Percentiles rank a stretch among this genome's conserved stretches.
Evolutionary conservation across 1,140 invertebrate genomes (phyloP).

Genomic region (Teleogryllus occipitalis): DNA sequence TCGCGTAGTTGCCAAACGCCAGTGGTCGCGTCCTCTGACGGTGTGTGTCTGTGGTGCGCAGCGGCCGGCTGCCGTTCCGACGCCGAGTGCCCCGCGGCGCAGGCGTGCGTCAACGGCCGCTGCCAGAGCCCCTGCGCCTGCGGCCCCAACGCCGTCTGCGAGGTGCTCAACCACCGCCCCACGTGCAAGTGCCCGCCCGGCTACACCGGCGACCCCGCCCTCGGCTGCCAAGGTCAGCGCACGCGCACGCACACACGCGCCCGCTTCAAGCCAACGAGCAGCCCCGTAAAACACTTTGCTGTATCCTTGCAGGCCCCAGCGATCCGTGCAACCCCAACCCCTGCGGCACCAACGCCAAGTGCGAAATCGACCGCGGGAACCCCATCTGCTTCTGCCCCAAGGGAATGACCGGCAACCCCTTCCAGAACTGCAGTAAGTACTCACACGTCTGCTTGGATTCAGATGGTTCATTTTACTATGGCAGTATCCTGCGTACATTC

Average conservation of each 20-base stretch:
- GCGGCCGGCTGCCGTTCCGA: conserved; percentile 59
- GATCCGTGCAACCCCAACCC: conserved; percentile 76
- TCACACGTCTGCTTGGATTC: too few species aligned
- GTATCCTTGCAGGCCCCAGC: conserved; percentile 45
- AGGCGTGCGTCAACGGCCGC: conserved; percentile 65
- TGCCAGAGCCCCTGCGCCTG: conserved; percentile 69
- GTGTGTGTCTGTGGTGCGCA: conserved; percentile 30
- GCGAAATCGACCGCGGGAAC: conserved; percentile 76
- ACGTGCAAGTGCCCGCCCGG: conserved; percentile 68
- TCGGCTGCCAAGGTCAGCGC: conserved; percentile 39
- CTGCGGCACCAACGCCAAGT: conserved; percentile 73
- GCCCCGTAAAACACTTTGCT: neutral
- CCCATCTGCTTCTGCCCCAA: conserved; percentile 84
- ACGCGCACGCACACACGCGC: too few species aligned
- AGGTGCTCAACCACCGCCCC: conserved; percentile 61
- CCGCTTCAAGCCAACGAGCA: too few species aligned
- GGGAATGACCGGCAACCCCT: conserved; percentile 83
- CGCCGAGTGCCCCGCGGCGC: conserved; percentile 54
- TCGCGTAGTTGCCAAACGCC: too few species aligned
- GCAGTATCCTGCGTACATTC: too few species aligned
- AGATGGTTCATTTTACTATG: too few species aligned
- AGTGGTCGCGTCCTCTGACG: too few species aligned
- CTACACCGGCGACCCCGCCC: conserved; percentile 59
- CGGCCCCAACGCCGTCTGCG: conserved; percentile 64
- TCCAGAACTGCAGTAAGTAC: conserved; percentile 80